Conservation (phyloP, 2,113 vertebrate species). For the Petaurus breviceps region DNA sequence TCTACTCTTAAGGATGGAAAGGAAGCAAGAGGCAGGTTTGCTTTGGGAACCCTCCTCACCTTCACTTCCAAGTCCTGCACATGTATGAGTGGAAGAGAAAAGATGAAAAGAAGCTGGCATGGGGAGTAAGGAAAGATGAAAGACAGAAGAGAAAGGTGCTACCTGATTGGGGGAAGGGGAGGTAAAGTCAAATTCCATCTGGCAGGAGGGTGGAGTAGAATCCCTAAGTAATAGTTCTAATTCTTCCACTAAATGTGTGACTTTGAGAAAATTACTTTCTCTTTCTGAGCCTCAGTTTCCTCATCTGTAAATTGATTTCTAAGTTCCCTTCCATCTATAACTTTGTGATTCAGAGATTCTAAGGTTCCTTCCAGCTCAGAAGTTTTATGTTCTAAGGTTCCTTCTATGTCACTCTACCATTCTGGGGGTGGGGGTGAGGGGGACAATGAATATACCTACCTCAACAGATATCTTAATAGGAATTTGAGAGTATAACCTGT, state of each 20-base stretch:
- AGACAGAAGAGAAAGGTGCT: neutral
- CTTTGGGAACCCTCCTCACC: neutral
- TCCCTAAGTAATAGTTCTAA: neutral
- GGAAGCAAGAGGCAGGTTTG: neutral
- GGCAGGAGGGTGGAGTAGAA: too few species aligned
- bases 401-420: neutral
- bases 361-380: neutral
- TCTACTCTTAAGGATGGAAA: neutral
- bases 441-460: neutral
- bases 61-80: neutral
- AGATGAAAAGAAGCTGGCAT: neutral
- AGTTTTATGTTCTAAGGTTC: neutral
- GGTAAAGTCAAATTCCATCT: neutral
- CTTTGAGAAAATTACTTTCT: neutral
- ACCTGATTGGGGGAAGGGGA: too few species aligned
- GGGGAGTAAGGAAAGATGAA: neutral
- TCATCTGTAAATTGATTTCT: neutral
- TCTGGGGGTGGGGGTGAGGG: fast-evolving
- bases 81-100: neutral
- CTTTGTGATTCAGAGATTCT: neutral
- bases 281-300: neutral
- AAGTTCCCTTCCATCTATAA: neutral
- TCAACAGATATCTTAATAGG: neutral
- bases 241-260: neutral
- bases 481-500: neutral